A percentile compares a stretch with the other conserved stretches of the same genome.
Evolutionary conservation across 2,888 invertebrate species (phyloP).

Genomic region (Latrodectus hesperus): DNA sequence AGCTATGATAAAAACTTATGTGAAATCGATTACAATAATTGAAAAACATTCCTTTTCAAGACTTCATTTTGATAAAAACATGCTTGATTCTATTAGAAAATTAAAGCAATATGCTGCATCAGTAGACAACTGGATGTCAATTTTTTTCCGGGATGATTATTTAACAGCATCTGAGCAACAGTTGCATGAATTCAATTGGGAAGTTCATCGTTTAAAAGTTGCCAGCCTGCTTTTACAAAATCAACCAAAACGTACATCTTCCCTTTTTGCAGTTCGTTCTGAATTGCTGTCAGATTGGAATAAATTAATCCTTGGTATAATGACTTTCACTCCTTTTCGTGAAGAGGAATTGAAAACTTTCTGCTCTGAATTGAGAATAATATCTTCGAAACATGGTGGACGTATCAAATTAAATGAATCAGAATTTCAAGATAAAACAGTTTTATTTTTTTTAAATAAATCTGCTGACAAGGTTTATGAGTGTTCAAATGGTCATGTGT

Average conservation of each 20-base stretch:
- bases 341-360: conserved; percentile 8
- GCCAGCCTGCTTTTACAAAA: conserved; percentile 1
- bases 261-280: not conserved
- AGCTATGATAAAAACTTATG: not conserved
- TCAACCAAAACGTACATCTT: not conserved
- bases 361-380: not conserved
- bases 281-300: not conserved
- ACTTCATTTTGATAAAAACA: too few relatives aligned
- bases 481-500: conserved; percentile 83
- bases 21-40: not conserved
- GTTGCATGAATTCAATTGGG: conserved; percentile 16
- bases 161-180: conserved; percentile 24
- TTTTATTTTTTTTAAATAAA: conserved; percentile 79
- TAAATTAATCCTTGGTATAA: too few relatives aligned
- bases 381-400: not conserved
- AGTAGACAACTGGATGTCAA: not conserved
- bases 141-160: conserved; percentile 15
- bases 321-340: conserved; percentile 18
- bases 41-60: too few relatives aligned
- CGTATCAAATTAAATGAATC: conserved; percentile 11
- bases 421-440: conserved; percentile 71
- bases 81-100: not conserved
- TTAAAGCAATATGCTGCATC: not conserved
- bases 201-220: conserved; percentile 28
- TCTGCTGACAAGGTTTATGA: conserved; percentile 82